These are phyloP conservation scores for Venturia canescens DNA, from an alignment of 1,140 invertebrate species.

Conservation along the genomic window DNA sequence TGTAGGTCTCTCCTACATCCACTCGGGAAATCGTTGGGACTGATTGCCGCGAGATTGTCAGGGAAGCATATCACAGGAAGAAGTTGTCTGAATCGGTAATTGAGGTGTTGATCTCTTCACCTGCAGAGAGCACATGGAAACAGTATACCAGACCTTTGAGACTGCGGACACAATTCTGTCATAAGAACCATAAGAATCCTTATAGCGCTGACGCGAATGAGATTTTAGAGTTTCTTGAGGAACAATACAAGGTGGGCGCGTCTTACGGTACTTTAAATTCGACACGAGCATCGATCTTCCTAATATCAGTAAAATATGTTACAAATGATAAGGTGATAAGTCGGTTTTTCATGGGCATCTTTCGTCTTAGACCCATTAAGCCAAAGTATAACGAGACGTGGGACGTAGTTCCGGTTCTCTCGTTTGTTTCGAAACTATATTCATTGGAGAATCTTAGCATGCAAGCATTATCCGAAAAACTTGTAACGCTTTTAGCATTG, in stretches of 20 bases:
- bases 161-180: slow-evolving; percentile 10
- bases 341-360: slow-evolving; percentile 60
- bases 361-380: slow-evolving; percentile 47
- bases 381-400: slow-evolving; percentile 60
- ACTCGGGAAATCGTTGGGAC: not conserved
- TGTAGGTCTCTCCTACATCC: slow-evolving; percentile 42
- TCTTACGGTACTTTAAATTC: slow-evolving; percentile 43
- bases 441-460: not conserved
- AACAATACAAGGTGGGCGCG: slow-evolving; percentile 3
- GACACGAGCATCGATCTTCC: slow-evolving; percentile 33
- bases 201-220: not conserved
- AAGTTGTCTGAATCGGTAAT: slow-evolving; percentile 22
- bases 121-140: slow-evolving; percentile 37
- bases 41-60: slow-evolving; percentile 45
- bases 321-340: slow-evolving; percentile 19
- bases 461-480: slow-evolving; percentile 20
- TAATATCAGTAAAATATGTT: slow-evolving; percentile 22
- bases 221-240: slow-evolving; percentile 18
- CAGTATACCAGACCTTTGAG: slow-evolving; percentile 30
- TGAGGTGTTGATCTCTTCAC: slow-evolving; percentile 35
- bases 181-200: not conserved
- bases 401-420: slow-evolving; percentile 46
- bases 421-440: slow-evolving; percentile 17
- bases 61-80: slow-evolving; percentile 22
- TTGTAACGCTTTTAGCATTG: slow-evolving; percentile 40